Base-by-base conservation (phyloP, 2,888 invertebrate genomes). In the Rhyacophila evoluta region DNA sequence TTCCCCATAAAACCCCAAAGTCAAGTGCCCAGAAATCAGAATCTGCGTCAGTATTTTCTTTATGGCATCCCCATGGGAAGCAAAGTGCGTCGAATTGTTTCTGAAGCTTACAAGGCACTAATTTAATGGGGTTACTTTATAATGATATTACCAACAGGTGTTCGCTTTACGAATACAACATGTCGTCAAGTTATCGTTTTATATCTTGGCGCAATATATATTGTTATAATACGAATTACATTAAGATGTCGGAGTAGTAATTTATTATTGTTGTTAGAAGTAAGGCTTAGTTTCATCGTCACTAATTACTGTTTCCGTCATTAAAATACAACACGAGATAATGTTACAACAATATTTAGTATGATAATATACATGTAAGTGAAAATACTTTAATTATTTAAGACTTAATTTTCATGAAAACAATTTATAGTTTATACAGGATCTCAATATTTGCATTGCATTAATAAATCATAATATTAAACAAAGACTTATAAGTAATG, bases 21-120 rank as follows among this genome's bases (percentile, higher is more conserved):
- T 55, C 55, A 55, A 55, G 55, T 55, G 55, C 19, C 55, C 15
- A 25, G 55, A 55, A 55, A 55, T 55, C 55, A 55, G 25, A 55
- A 55, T 55, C 55, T 55, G 55, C 55, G 55, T 55, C 55, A 55
- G 55, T 55, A 55, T 55, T 55, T 55, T 55, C 55, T 55, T 55
- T 55, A 55, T 19, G 55, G 10, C 55, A 2, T 15, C 55, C 55
- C 25, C 55, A 10, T 19, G 19, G 55, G 55, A 8, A 25, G 19
- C 19, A 10, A 15, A 19, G 19, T 55, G 55, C 55, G 55, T 55
- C 10, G 25, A 55, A 55, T 25, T 55, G 19, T 8, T 12, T 6
- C 0, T 10, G 19, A 55, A 55, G 55, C 55, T 55, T 12, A 55
- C 55, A 19, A 1, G 55, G 55, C 25, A 55, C 15, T 55, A 55